Conservation (phyloP, 1,140 invertebrate genomes). For the Lamellibrachia luymesi region DNA sequence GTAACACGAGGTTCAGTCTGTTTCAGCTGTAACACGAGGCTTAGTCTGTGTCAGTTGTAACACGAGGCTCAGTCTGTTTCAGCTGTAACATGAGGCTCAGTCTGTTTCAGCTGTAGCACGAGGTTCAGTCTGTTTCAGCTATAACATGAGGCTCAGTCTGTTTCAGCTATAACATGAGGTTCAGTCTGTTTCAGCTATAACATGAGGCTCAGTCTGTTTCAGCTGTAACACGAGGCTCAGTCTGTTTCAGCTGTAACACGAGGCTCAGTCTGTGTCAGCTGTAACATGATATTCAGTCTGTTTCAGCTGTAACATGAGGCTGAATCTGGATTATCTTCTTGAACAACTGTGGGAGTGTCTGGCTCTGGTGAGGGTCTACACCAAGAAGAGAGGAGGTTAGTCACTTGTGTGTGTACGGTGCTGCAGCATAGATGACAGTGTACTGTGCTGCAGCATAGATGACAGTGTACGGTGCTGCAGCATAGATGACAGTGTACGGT, state of each 20-base stretch:
- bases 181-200: too few relatives aligned
- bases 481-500: slow-evolving; percentile 34
- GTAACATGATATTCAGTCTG: slow-evolving; percentile 68
- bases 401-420: not conserved
- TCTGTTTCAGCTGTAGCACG: not conserved
- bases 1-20: not conserved
- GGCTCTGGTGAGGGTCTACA: slow-evolving; percentile 92
- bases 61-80: not conserved
- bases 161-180: not conserved
- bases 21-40: not conserved
- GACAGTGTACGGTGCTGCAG: too few relatives aligned
- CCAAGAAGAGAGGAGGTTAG: slow-evolving; percentile 88
- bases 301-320: slow-evolving; percentile 95
- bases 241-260: not conserved
- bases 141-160: not conserved
- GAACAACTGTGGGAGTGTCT: slow-evolving; percentile 93
- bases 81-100: too few relatives aligned
- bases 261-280: slow-evolving; percentile 65
- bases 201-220: not conserved
- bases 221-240: not conserved
- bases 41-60: not conserved
- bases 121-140: not conserved
- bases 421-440: not conserved
- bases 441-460: too few relatives aligned
- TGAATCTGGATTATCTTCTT: slow-evolving; percentile 94